Evolutionary conservation across 2,888 invertebrate genomes (phyloP), one percentile per base, ranked within the genome.

Genomic region (Antheraea assamensis): DNA sequence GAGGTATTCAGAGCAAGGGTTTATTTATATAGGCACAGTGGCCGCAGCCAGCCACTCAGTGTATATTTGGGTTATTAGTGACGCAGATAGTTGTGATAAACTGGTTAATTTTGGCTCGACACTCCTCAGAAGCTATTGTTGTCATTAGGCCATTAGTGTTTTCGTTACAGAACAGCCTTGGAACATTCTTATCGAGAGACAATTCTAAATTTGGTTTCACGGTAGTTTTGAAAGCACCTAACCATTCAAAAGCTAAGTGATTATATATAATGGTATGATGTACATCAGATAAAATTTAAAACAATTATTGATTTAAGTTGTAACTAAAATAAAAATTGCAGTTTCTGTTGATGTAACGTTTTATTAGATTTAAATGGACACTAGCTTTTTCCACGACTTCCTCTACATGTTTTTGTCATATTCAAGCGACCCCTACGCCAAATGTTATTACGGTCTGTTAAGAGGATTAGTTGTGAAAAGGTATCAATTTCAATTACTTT

Each of bases 1-100:
- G 78, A 83, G 89, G 87, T 92, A 93, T 93, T 92, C 86, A 85
- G 92, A 85, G 85, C 94, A 87, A 87, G 85, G 88, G 90, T 90
- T 88, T 93, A 93, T 94, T 93, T 93, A 84, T 85, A 92, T 88
- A 90, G 93, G 92, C 91, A 90, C 89, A 89, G 89, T 91, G 89
- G 91, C 87, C 82, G 80, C 87, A 81, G 86, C 85, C 79, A 84
- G 83, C 82, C 81, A 80, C 82, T 82, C 79, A 81, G 78, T 85
- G 87, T 92, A 90, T 92, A 93, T 93, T 91, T 90, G 88, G 90
- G 87, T 89, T 90, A 90, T 90, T 90, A 89, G 88, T 94, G 94
- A 93, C 93, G 94, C 91, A 93, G 90, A 91, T 92, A 91, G 88
- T 85, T 84, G 85, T 88, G 88, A 89, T 92, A 88, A 90, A 90